Evolutionary conservation across 1,140 invertebrate species (phyloP), one percentile per base, ranked within the genome.

Genomic region (Philaenus spumarius): DNA sequence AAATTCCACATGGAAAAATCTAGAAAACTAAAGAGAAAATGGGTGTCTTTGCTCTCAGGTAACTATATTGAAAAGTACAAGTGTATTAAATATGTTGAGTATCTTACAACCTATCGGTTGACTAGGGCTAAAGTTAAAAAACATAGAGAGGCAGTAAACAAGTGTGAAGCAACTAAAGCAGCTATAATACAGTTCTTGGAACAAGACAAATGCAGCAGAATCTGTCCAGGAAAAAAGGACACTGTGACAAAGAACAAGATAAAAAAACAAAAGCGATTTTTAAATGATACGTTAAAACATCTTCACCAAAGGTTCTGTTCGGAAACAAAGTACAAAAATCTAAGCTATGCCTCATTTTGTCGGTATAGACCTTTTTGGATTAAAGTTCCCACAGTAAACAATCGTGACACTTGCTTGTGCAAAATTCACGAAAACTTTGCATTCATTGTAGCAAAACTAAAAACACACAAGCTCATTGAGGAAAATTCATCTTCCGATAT

Each of bases 361-460:
- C 51, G 35, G 42, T 60, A 54, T 24, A 40, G 43, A 19, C 58
- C 58, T 43, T 60, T 60, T 46, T 60, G 58, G 58, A 34, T 60
- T 19, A 35, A 26, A 2, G 14, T 17, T 2, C 30, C 51, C 9
- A 60, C 12, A 60, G n/a, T n/a, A n/a, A n/a, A n/a, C n/a, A n/a
- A n/a, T n/a, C n/a, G n/a, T n/a, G n/a, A n/a, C n/a, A n/a, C 58
- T 1, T 60, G 58, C 24, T 37, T 54, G 23, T 60, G 58, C 35
- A 57, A 24, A 24, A 30, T 45, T 20, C 48, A 53, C n/a, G 30
- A 65, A 48, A 64, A 65, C 67, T 0, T 19, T 2, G 6, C n/a
- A n/a, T n/a, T n/a, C n/a, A n/a, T n/a, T n/a, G n/a, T n/a, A n/a
- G n/a, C n/a, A n/a, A n/a, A n/a, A n/a, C n/a, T n/a, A n/a, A n/a